Evolutionary conservation across 2,888 invertebrate genomes (phyloP), one percentile per base, ranked within the genome.

Genomic region (Syritta pipiens): DNA sequence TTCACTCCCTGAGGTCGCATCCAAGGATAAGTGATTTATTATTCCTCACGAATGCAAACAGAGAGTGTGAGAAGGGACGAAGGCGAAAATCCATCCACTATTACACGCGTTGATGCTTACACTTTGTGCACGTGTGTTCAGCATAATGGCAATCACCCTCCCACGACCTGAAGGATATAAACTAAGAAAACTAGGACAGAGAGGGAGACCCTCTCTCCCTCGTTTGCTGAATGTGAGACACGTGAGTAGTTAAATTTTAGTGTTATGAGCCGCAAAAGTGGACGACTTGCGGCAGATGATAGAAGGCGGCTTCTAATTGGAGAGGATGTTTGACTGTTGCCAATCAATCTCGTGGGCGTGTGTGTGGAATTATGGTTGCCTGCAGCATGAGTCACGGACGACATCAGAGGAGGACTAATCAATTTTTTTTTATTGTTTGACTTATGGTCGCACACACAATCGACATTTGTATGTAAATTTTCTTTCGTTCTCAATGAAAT

Each of bases 1-100:
- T 26, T 37, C 24, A n/a, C n/a, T 35, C 14, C 32, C 46, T 19
- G 24, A 46, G 46, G 46, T 35, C 26, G 35, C 24, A 49, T 35
- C 6, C 62, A 37, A 57, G 42, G 57, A 57, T 57, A 42, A 57
- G 12, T 42, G 30, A 57, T 42, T 57, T 42, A 42, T 57, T 57
- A 20, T 30, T 42, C 28, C 30, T 9, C 14, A 55, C 2, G 37
- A 40, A 28, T 42, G 28, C 40, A 20, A 57, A 55, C 24, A 35
- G 28, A 37, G 37, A 37, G 37, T 6, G 10, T 7, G 7, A 14
- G 37, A 37, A 7, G 37, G 17, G 19, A 35, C 20, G 35, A 12
- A 20, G 17, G 12, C 19, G n/a, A n/a, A 51, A 35, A 35, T 35
- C 35, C 30, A 24, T 28, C 7, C 17, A 19, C n/a, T 49, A 19